Percentiles rank a stretch among this genome's conserved stretches.
phyloP scores from a whole-genome alignment of 2,888 invertebrate species.

The Theristus sp. region DNA sequence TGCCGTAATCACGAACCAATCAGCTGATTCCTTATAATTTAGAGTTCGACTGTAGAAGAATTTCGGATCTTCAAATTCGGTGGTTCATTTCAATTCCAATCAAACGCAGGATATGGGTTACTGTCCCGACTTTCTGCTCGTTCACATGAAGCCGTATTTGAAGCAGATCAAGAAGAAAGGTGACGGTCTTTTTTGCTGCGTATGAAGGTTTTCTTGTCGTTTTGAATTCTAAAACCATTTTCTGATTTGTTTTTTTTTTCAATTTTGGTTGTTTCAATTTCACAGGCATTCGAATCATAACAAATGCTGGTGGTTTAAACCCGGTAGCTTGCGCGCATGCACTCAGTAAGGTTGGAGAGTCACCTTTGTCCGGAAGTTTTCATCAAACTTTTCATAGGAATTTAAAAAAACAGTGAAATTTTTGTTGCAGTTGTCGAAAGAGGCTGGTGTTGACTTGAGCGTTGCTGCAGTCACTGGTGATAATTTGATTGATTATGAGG shows the following conservation, averaged over 20 bases:
- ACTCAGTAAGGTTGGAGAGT: constrained; percentile 19
- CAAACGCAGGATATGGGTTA: constrained; percentile 34
- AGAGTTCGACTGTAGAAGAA: no score
- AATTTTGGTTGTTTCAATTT: not conserved
- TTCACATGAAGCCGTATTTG: constrained; percentile 32
- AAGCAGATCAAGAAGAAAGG: constrained; percentile 34
- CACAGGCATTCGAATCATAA: constrained; percentile 34
- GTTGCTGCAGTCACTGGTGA: constrained; percentile 36
- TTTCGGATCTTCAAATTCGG: no score
- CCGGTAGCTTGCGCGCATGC: constrained; percentile 34
- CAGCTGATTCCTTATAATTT: no score
- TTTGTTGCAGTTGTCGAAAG: constrained; percentile 9
- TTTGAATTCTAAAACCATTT: not conserved
- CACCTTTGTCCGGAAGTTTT: no score
- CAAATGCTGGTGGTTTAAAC: constrained; percentile 39
- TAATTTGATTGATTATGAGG: constrained; percentile 21
- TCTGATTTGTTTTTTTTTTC: not conserved
- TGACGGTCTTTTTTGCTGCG: constrained; percentile 13
- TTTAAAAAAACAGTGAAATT: no score
- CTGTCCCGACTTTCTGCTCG: constrained; percentile 36
- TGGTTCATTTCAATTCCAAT: no score
- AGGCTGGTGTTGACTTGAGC: constrained; percentile 31
- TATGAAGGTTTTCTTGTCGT: not conserved
- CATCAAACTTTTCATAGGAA: no score
- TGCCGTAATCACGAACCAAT: no score